Percentiles rank a stretch among this genome's conserved stretches.
phyloP scores from a whole-genome alignment of 2,888 invertebrate genomes.

The Phortica magna region DNA sequence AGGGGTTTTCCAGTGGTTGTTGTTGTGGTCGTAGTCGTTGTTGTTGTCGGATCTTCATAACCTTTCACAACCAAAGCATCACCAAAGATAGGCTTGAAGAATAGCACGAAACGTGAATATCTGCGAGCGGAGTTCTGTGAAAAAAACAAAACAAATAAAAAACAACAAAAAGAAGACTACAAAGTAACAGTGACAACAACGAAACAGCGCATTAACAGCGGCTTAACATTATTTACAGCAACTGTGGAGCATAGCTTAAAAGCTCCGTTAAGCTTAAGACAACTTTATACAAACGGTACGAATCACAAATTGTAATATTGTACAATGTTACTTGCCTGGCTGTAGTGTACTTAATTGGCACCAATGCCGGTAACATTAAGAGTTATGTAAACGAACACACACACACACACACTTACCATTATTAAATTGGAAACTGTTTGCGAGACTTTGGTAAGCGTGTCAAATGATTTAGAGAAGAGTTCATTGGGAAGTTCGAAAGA shows the following conservation, averaged over 20 bases:
- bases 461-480: slow-evolving; percentile 81
- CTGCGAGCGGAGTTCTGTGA: slow-evolving; percentile 88
- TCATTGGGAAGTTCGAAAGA: slow-evolving; percentile 81
- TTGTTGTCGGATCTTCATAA: slow-evolving; percentile 78
- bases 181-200: neutral
- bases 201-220: neutral
- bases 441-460: slow-evolving; percentile 81
- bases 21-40: slow-evolving; percentile 62
- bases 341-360: too few relatives aligned
- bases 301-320: too few relatives aligned
- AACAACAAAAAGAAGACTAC: neutral
- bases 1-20: slow-evolving; percentile 44
- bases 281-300: too few relatives aligned
- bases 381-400: too few relatives aligned
- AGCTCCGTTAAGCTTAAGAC: neutral
- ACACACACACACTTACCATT: slow-evolving; percentile 77
- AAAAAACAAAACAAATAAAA: slow-evolving; percentile 31
- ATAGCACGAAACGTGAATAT: slow-evolving; percentile 84
- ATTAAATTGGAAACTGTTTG: slow-evolving; percentile 81
- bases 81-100: slow-evolving; percentile 87
- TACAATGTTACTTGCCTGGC: too few relatives aligned
- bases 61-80: slow-evolving; percentile 87
- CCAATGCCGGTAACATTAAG: too few relatives aligned
- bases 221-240: neutral
- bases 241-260: slow-evolving; percentile 25